phyloP scores from a whole-genome alignment of 1,140 invertebrate species.

The Drosophila melanica region DNA sequence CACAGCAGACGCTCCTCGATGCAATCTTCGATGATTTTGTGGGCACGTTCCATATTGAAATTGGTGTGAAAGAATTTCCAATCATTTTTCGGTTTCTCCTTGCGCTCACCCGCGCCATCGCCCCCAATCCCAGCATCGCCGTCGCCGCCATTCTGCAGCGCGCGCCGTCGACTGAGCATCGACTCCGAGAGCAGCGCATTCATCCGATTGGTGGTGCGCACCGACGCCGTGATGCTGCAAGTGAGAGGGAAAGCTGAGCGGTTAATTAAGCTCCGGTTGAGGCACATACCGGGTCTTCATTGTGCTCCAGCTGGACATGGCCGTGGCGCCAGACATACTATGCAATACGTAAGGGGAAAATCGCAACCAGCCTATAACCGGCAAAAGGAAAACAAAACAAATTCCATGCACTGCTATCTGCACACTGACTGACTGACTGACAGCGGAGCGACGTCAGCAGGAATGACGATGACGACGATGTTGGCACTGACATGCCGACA shows the following conservation, averaged over 20 bases:
- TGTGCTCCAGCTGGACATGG: conserved; percentile 61
- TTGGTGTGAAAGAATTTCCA: conserved; percentile 82
- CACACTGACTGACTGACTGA: conserved; percentile 47
- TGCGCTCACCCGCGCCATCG: conserved; percentile 36
- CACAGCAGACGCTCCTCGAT: conserved; percentile 81
- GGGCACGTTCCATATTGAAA: conserved; percentile 81
- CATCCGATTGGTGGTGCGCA: conserved; percentile 83
- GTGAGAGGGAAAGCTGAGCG: conserved; percentile 29
- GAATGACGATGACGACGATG: conserved; percentile 26
- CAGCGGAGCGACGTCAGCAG: conserved; percentile 41
- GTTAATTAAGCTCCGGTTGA: neutral
- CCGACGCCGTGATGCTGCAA: conserved; percentile 78
- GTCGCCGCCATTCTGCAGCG: conserved; percentile 51
- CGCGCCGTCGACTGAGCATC: conserved; percentile 67
- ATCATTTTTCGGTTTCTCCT: conserved; percentile 77
- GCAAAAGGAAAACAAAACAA: conserved; percentile 63
- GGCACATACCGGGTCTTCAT: conserved; percentile 74
- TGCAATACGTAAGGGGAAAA: neutral
- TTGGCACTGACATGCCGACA: conserved; percentile 59
- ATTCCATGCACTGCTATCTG: conserved; percentile 69
- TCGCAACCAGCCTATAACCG: neutral
- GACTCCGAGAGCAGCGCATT: conserved; percentile 81
- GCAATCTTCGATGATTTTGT: conserved; percentile 76
- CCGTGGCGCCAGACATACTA: conserved; percentile 27
- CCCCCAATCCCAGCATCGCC: conserved; percentile 13